phyloP scores from a whole-genome alignment of 2,113 vertebrate species.

The Neotoma lepida region DNA sequence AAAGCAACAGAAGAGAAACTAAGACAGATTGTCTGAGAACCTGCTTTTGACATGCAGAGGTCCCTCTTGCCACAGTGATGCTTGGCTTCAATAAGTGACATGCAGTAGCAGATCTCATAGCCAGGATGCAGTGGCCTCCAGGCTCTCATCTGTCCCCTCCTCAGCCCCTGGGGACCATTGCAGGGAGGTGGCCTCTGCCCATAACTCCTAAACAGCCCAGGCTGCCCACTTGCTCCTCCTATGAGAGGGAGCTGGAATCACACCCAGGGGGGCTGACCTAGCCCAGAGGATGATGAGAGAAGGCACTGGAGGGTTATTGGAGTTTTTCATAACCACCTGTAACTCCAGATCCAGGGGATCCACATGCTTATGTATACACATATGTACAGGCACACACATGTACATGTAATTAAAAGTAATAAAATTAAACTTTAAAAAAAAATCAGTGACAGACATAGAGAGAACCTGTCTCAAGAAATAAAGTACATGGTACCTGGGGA shows the following conservation, averaged over 20 bases:
- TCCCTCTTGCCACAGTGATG: not conserved
- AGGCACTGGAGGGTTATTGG: too few species aligned
- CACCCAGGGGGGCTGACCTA: too few species aligned
- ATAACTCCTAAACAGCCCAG: not conserved
- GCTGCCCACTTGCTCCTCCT: not conserved
- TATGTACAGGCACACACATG: not conserved
- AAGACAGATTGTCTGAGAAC: not conserved
- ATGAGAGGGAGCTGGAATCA: not conserved
- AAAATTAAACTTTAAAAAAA: not conserved
- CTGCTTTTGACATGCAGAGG: not conserved
- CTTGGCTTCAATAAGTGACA: not conserved
- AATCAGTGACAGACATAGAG: not conserved
- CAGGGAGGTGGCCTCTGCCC: not conserved
- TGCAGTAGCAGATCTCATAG: too few species aligned
- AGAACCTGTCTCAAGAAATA: not conserved
- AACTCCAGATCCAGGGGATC: not conserved
- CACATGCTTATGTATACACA: not conserved
- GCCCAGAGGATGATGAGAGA: not conserved
- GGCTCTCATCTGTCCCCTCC: not conserved
- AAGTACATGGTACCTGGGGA: not conserved
- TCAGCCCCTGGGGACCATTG: rapidly evolving
- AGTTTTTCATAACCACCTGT: not conserved
- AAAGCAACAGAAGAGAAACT: not conserved
- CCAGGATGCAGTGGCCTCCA: rapidly evolving
- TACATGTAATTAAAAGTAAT: not conserved